phyloP scores from a whole-genome alignment of 2,113 vertebrate genomes.

The Labrus mixtus region DNA sequence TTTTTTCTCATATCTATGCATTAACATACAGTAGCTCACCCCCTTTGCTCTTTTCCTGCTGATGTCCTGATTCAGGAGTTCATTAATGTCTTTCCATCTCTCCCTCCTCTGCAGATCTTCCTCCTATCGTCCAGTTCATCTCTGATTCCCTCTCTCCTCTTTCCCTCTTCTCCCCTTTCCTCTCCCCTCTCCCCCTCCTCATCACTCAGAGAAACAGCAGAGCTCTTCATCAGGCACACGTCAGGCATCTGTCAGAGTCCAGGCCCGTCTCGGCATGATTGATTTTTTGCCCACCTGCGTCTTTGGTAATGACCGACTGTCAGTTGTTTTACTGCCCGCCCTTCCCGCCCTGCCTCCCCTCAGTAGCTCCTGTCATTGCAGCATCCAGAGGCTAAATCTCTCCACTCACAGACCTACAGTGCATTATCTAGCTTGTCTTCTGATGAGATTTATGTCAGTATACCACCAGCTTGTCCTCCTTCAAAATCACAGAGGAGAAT shows the following conservation, averaged over 20 bases:
- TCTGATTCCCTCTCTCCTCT: background rate
- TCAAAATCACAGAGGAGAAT: constrained; percentile 39
- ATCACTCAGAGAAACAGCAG: constrained; percentile 43
- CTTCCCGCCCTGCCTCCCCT: constrained; percentile 46
- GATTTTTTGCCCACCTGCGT: constrained; percentile 75
- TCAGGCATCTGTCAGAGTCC: constrained; percentile 68
- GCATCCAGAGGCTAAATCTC: constrained; percentile 68
- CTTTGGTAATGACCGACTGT: constrained; percentile 75
- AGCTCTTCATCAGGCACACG: constrained; percentile 69
- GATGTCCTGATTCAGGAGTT: constrained; percentile 35
- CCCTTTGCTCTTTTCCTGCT: constrained; percentile 15
- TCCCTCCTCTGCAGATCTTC: constrained; percentile 3
- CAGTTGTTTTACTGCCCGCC: constrained; percentile 70
- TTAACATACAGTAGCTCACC: constrained; percentile 9
- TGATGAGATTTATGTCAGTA: constrained; percentile 54
- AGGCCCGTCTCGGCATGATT: constrained; percentile 61
- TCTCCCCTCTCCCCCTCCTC: background rate
- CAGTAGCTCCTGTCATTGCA: constrained; percentile 49
- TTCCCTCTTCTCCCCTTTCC: too few species aligned
- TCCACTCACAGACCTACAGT: constrained; percentile 35
- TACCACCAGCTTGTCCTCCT: constrained; percentile 15
- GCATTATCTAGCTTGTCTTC: constrained; percentile 68
- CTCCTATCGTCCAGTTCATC: constrained; percentile 19
- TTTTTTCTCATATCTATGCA: background rate
- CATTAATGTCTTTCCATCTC: constrained; percentile 11